phyloP scores from a whole-genome alignment of 1,140 invertebrate genomes.

The Acromyrmex charruanus region DNA sequence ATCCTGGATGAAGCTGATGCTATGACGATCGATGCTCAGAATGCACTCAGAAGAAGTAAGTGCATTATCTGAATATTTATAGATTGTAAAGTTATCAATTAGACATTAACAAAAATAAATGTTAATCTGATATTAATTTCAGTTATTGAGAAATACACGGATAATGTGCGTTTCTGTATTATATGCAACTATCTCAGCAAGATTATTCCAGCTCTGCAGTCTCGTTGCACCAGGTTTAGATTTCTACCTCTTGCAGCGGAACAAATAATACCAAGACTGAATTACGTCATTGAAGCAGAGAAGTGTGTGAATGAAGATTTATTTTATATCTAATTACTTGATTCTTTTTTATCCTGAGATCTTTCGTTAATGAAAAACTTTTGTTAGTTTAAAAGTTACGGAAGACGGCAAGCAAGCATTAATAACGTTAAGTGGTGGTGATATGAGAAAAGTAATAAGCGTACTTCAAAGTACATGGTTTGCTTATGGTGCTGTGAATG shows the following conservation, averaged over 20 bases:
- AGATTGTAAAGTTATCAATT: too few relatives aligned
- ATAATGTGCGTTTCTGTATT: conserved; percentile 99
- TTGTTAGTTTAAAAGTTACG: conserved; percentile 92
- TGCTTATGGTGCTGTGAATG: conserved; percentile 95
- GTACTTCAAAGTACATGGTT: conserved; percentile 96
- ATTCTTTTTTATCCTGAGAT: conserved; percentile 37
- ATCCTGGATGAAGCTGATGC: conserved; percentile 99
- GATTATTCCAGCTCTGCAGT: conserved; percentile 99
- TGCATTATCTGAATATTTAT: conserved; percentile 7
- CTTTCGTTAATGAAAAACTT: conserved; percentile 59
- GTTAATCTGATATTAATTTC: conserved; percentile 77
- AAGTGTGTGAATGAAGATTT: conserved; percentile 88
- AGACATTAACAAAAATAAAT: too few relatives aligned
- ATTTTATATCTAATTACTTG: conserved; percentile 26
- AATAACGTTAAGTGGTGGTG: conserved; percentile 96
- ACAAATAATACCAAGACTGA: conserved; percentile 96
- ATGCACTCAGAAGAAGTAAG: conserved; percentile 97
- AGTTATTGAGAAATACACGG: conserved; percentile 99
- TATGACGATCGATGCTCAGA: conserved; percentile 99
- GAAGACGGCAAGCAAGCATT: conserved; percentile 97
- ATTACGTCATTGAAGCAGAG: conserved; percentile 95
- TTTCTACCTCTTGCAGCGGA: conserved; percentile 96
- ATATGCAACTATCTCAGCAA: conserved; percentile 99
- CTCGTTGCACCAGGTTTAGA: conserved; percentile 98
- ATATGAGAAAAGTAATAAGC: conserved; percentile 99